Base-by-base conservation (phyloP, 2,113 vertebrate species). In the Brachypteracias leptosomus region DNA sequence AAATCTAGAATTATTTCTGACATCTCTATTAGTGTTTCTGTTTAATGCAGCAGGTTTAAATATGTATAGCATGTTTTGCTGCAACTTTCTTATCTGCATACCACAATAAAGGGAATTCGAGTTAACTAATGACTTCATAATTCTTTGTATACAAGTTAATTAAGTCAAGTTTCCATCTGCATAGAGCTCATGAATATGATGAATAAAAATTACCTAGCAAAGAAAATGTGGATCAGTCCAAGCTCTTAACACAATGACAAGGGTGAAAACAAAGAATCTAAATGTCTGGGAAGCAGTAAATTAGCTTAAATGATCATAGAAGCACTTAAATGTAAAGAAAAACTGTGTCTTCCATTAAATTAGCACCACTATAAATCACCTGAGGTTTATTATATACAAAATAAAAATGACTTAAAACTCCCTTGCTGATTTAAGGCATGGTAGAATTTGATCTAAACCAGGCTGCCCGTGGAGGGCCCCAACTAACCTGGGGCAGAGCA, bases 401-500 rank as follows among this genome's bases (percentile, higher is more conserved):
- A 62, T 47, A 44, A 65, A 83, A 77, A 58, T 47, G 3, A 22
- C 11, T 62, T 44, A 24, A 58, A 13, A 18, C 46, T 80, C 46
- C 31, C 63, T 70, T 80, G 25, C 42, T 80, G 26, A 24, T 66
- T 81, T 49, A 54, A 63, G 35, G 68, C 44, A 17, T 29, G 13
- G 46, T 29, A n/a, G 46, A 51, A 38, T 58, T 67, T 51, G 7
- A 2, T 68, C 6, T 6, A 16, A 51, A 67, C 13, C 33, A 33
- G 7, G 26, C 33, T 65, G 44, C 16, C 49, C 10, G 1, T 8
- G 17, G 36, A 49, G 36, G 44, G 16, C 57, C 36, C n/a, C 44
- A 31, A 2, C 61, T 2, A 0, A 20, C 29, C 46, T 0, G 0
- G 44, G 47, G 8, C 26, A 35, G 51, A 19, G 38, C 2, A 12